These are phyloP conservation scores for Drosophila ogumai DNA, from an alignment of 1,140 invertebrate species.

Conservation along the genomic window DNA sequence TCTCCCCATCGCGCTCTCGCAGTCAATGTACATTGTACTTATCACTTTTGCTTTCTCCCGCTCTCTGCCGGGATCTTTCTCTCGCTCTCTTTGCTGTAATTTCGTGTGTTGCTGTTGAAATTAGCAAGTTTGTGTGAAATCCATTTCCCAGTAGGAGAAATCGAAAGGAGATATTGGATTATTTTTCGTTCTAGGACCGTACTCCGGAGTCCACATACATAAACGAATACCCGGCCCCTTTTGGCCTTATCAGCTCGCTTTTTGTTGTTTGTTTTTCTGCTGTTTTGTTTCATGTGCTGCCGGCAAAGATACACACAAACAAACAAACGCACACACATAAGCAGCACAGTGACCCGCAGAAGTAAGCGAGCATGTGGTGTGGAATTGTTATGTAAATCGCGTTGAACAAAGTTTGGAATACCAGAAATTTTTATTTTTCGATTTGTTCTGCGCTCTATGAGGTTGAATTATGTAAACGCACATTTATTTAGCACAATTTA, in stretches of 20 bases:
- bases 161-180: constrained; percentile 21
- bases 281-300: constrained; percentile 53
- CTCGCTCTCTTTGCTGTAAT: constrained; percentile 43
- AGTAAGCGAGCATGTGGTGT: constrained; percentile 31
- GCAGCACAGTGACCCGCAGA: constrained; percentile 17
- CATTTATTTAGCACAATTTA: background rate
- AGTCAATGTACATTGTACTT: constrained; percentile 33
- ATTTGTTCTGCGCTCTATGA: background rate
- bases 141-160: constrained; percentile 4
- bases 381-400: constrained; percentile 62
- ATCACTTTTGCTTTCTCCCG: constrained; percentile 33
- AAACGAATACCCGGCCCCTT: constrained; percentile 16
- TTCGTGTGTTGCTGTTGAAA: constrained; percentile 45
- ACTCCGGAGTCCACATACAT: constrained; percentile 18
- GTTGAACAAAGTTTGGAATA: background rate
- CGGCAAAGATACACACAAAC: constrained; percentile 5
- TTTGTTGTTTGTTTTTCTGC: constrained; percentile 58
- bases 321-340: constrained; percentile 4
- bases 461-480: background rate
- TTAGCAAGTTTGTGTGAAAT: constrained; percentile 48
- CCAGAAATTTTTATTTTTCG: background rate
- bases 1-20: constrained; percentile 6
- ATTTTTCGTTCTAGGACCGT: constrained; percentile 16
- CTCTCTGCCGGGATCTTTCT: constrained; percentile 15
- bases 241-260: constrained; percentile 55